Evolutionary conservation across 2,888 invertebrate genomes (phyloP), one percentile per base, ranked within the genome.

Genomic region (Agonopterix arenella): DNA sequence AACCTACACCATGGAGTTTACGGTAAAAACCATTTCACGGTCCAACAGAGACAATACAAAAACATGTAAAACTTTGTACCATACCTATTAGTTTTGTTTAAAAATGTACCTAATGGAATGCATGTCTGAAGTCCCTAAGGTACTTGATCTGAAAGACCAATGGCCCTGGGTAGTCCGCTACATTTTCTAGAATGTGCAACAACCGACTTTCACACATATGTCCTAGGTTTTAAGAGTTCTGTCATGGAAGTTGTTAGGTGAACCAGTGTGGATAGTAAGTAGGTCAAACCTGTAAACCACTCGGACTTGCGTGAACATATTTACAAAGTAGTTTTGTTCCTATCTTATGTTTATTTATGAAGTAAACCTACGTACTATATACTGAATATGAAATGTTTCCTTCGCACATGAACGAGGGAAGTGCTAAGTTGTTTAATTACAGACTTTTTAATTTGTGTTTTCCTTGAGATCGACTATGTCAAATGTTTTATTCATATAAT

Each of bases 231-330:
- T 28, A 28, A 28, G 28, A 28, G 7, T 28, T 7, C 28, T 28
- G 5, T 7, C 28, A 28, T 0, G 5, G 28, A 7, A 5, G 28
- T 28, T 28, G 5, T 28, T 7, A 28, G 28, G 47, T 46, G 40
- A 51, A 47, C 48, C 49, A 47, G 38, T 49, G 49, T 36, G 54
- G 52, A 48, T 46, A 47, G 46, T 28, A 68, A 66, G 54, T 70
- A 56, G 70, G 73, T 66, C 71, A 68, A 54, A 59, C 59, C 61
- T 55, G 61, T 62, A 60, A 57, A 53, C 55, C 57, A 58, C 60
- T 55, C 49, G 50, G 51, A 52, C 46, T 50, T 44, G 48, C 46
- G 46, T 43, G 50, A 46, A 48, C 43, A 38, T 48, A 9, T 4
- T 13, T 37, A 48, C 48, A 38, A 44, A 44, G 44, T 10, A 44